Evolutionary conservation across 2,888 invertebrate species (phyloP).

Genomic region (Cheiracanthium punctorium): DNA sequence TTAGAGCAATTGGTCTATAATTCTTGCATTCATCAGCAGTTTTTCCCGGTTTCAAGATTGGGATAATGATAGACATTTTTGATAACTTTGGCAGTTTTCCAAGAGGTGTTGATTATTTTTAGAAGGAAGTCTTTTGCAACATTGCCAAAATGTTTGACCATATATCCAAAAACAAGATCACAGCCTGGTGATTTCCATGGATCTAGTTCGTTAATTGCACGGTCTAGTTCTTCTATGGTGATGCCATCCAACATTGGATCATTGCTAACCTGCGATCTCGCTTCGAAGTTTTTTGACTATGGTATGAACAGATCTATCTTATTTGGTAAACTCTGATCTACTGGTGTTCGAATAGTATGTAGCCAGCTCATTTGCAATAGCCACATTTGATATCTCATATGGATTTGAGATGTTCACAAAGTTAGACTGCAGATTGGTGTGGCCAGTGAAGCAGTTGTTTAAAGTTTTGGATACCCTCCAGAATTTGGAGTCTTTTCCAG

Average conservation of each 20-base stretch:
- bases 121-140: neutral
- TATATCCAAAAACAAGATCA: neutral
- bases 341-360: neutral
- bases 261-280: neutral
- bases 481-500: neutral
- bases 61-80: neutral
- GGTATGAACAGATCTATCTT: neutral
- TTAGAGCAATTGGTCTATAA: constrained; percentile 3
- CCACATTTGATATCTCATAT: neutral
- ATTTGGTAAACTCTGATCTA: neutral
- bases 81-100: neutral
- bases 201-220: neutral
- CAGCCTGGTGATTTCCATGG: neutral
- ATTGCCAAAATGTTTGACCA: neutral
- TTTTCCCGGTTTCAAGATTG: neutral
- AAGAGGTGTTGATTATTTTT: neutral
- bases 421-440: neutral
- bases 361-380: neutral
- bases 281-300: neutral
- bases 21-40: constrained; percentile 7
- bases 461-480: neutral
- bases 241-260: neutral
- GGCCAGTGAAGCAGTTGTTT: neutral
- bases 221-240: neutral
- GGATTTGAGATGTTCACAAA: neutral